These are phyloP conservation scores for Nezara viridula DNA, from an alignment of 2,888 invertebrate genomes.

Conservation along the genomic window DNA sequence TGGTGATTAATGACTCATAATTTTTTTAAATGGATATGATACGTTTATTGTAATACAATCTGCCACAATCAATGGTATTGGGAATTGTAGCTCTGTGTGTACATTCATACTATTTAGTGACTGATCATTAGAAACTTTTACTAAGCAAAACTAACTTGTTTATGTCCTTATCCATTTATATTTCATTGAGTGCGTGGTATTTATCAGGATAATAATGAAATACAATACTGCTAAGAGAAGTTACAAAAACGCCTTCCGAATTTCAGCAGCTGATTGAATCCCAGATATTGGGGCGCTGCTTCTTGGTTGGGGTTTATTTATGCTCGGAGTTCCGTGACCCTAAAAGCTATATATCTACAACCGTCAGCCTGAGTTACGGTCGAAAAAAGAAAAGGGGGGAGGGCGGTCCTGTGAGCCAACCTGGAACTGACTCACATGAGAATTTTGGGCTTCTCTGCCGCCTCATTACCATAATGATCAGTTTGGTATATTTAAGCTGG, in stretches of 20 bases:
- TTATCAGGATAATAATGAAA: too few species aligned
- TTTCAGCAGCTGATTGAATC: conserved; percentile 17
- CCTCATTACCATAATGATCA: neutral
- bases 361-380: conserved; percentile 14
- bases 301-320: neutral
- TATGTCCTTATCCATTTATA: too few species aligned
- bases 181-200: too few species aligned
- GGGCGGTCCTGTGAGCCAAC: neutral
- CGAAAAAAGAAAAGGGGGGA: neutral
- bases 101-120: too few species aligned
- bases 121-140: too few species aligned
- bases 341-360: conserved; percentile 10
- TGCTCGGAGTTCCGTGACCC: conserved; percentile 17
- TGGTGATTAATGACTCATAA: too few species aligned
- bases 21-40: too few species aligned
- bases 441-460: neutral
- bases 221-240: neutral
- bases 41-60: too few species aligned
- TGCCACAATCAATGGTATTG: too few species aligned
- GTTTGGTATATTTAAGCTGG: neutral
- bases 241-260: neutral
- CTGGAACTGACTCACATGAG: neutral
- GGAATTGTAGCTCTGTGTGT: too few species aligned
- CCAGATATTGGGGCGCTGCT: neutral
- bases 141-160: too few species aligned